These are phyloP conservation scores for Amphiura filiformis DNA, from an alignment of 35 echinoderm and acorn worm genomes.

Conservation along the genomic window DNA sequence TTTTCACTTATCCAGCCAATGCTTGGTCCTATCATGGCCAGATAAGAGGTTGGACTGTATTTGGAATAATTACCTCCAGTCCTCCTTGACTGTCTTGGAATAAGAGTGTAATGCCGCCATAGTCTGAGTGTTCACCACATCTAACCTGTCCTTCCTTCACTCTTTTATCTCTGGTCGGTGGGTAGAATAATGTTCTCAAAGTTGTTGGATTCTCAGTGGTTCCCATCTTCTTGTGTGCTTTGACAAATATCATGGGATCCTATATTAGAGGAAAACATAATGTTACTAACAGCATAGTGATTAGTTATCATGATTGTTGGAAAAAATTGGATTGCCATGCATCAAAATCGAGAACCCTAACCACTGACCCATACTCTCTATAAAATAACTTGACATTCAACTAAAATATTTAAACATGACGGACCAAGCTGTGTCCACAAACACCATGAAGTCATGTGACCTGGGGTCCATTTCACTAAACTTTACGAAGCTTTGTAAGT, in stretches of 20 bases:
- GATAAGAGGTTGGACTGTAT: too few species aligned
- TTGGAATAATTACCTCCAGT: constrained; percentile 67
- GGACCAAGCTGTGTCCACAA: too few species aligned
- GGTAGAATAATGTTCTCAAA: constrained; percentile 68
- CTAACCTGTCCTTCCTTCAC: constrained; percentile 67
- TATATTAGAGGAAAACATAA: not conserved
- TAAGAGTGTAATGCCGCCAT: constrained; percentile 83
- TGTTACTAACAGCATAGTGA: not conserved
- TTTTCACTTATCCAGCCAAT: too few species aligned
- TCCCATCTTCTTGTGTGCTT: constrained; percentile 48
- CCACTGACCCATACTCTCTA: too few species aligned
- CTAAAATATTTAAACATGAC: too few species aligned
- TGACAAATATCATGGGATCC: constrained; percentile 70
- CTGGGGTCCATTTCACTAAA: too few species aligned
- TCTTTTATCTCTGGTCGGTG: constrained; percentile 18
- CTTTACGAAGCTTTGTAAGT: too few species aligned
- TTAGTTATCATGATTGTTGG: not conserved
- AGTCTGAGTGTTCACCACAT: constrained; percentile 93
- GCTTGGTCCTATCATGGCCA: too few species aligned
- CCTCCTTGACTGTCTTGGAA: constrained; percentile 85
- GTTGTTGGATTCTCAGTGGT: constrained; percentile 30
- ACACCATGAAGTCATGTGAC: too few species aligned
- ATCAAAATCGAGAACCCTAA: too few species aligned
- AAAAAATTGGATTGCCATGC: too few species aligned
- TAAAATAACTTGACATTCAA: too few species aligned